Base-by-base conservation (phyloP, 2,113 vertebrate species). In the Triplophysa siluroides region DNA sequence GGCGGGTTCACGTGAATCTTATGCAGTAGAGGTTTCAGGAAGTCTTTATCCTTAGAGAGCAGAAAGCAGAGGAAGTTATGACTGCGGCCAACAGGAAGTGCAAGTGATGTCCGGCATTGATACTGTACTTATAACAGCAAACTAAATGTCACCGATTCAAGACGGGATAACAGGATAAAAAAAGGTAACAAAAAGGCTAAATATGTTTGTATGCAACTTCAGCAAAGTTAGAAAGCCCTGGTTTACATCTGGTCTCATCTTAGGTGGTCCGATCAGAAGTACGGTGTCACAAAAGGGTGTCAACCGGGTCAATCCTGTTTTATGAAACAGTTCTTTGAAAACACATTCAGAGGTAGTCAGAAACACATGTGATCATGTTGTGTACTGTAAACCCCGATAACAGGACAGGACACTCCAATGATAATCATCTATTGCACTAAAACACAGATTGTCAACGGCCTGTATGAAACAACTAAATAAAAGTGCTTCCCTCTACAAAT, bases 1-100 rank as follows among this genome's bases (percentile, higher is more conserved):
- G 97, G 96, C 5, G 98, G 98, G 81, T 99, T 99, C 79, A 99
- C 95, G 0, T 99, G 96, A 87, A 99, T 98, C 92, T 98, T 99
- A 87, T 99, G 97, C 29, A 99, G 92, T 85, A 98, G 93, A 2
- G 98, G 98, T 91, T 99, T 99, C 93, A 99, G 92, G 91, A 98
- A 99, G 88, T 99, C 98, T 87, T 98, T 99, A 92, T 99, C 98
- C 98, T 99, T 83, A 85, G 41, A 85, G 88, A 81, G n/a, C 23
- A 9, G 43, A 33, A 70, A 6, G 54, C 24, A 81, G 11, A n/a
- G 75, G 45, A 78, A 71, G 81, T 33, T 2, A 61, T 24, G 4
- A 65, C 68, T 64, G 8, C 6, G 65, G n/a, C 33, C 23, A 26
- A 18, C n/a, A 45, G 19, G 58, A 50, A 26, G 23, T 9, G 10